Evolutionary conservation across 2,888 invertebrate species (phyloP).

Genomic region (Trissoscelio sp.): DNA sequence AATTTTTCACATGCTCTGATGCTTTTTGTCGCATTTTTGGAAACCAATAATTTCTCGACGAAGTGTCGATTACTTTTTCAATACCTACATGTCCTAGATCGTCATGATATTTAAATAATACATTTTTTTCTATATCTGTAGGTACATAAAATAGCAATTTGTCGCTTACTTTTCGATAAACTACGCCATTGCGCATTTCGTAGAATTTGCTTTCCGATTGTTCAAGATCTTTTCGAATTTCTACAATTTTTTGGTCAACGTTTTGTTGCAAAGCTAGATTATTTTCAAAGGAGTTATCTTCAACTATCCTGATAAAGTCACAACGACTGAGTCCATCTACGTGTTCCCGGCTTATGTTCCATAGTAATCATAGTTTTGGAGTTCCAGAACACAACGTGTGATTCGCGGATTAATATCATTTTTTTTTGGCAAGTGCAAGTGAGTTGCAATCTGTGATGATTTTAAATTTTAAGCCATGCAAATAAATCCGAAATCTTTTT

Average conservation of each 20-base stretch:
- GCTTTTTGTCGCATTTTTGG: conserved; percentile 14
- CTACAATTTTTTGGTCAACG: not conserved
- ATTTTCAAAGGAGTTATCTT: conserved; percentile 32
- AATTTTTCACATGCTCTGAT: conserved; percentile 4
- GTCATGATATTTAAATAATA: conserved; percentile 30
- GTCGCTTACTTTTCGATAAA: conserved; percentile 8
- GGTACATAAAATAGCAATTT: conserved; percentile 33
- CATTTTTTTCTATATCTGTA: conserved; percentile 8
- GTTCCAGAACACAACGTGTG: conserved; percentile 20
- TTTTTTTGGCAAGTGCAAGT: not conserved
- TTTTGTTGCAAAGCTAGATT: conserved; percentile 21
- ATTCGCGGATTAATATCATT: conserved; percentile 26
- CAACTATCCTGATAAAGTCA: conserved; percentile 5
- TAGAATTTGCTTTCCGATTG: not conserved
- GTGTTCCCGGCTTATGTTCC: conserved; percentile 18
- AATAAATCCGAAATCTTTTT: conserved; percentile 25
- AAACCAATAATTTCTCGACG: conserved; percentile 29
- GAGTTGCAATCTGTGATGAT: conserved; percentile 32
- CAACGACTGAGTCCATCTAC: conserved; percentile 21
- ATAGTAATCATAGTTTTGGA: conserved; percentile 17
- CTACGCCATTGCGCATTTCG: conserved; percentile 24
- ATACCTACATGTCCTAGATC: conserved; percentile 12
- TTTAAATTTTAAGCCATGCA: conserved; percentile 19
- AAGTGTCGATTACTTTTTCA: conserved; percentile 3
- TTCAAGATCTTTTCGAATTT: not conserved